Conservation (phyloP, 2,888 invertebrate genomes). For the Machimus atricapillus region DNA sequence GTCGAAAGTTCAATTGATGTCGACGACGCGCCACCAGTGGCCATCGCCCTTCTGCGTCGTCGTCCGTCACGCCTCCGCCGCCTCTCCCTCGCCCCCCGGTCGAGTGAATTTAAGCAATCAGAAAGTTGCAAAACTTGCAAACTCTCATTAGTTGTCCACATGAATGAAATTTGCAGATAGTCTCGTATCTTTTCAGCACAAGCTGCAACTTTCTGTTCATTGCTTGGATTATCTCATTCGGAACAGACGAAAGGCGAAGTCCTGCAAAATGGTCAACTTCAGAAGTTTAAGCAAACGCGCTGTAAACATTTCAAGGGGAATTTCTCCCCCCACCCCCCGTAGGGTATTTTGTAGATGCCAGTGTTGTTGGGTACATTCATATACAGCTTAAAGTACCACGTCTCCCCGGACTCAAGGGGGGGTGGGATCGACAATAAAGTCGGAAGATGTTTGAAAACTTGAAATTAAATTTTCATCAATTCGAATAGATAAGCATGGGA, state of each 20-base stretch:
- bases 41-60: neutral
- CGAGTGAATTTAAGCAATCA: constrained; percentile 36
- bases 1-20: constrained; percentile 45
- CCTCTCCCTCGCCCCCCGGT: neutral
- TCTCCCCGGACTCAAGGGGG: neutral
- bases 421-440: neutral
- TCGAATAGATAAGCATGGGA: constrained; percentile 35
- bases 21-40: constrained; percentile 9
- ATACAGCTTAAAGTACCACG: neutral
- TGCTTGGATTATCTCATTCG: constrained; percentile 34
- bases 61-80: neutral
- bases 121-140: constrained; percentile 34
- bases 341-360: neutral
- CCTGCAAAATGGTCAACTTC: constrained; percentile 43
- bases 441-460: constrained; percentile 40
- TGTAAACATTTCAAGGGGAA: constrained; percentile 40
- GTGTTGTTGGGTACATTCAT: neutral
- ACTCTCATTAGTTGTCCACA: constrained; percentile 35
- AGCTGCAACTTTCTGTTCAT: constrained; percentile 2
- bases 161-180: constrained; percentile 32
- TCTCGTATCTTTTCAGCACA: constrained; percentile 11
- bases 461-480: constrained; percentile 46
- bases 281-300: constrained; percentile 39
- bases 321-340: neutral
- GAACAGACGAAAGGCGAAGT: constrained; percentile 36